Conservation (phyloP, 2,113 vertebrate genomes). For the Calyptommatus sinebrachiatus region DNA sequence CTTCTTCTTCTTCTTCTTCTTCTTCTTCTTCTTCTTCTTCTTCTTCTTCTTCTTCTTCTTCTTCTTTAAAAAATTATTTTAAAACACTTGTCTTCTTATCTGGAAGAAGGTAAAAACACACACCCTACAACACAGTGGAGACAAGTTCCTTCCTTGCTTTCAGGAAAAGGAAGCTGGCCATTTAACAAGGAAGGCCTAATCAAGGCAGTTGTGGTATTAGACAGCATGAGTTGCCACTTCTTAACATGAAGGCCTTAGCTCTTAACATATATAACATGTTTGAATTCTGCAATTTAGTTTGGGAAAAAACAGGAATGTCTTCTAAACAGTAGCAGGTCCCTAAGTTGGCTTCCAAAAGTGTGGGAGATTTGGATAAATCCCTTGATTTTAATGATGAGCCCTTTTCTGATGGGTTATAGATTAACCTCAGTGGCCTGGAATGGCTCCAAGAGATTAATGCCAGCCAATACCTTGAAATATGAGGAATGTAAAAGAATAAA, state of each 20-base stretch:
- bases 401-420: not conserved
- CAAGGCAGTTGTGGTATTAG: not conserved
- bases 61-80: not conserved
- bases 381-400: not conserved
- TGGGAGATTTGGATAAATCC: not conserved
- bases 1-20: too few species aligned
- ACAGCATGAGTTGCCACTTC: not conserved
- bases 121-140: not conserved
- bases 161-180: not conserved
- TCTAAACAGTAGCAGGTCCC: not conserved
- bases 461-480: not conserved
- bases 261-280: not conserved
- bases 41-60: too few species aligned
- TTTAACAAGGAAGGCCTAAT: not conserved
- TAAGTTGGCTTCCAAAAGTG: not conserved
- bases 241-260: too few species aligned
- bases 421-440: not conserved
- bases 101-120: not conserved
- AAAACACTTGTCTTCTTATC: not conserved
- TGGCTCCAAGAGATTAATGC: not conserved
- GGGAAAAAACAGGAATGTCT: not conserved
- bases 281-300: not conserved
- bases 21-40: too few species aligned
- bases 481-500: not conserved
- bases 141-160: not conserved